Conservation (phyloP, 2,113 vertebrate species). For the Corydoras maculifer region DNA sequence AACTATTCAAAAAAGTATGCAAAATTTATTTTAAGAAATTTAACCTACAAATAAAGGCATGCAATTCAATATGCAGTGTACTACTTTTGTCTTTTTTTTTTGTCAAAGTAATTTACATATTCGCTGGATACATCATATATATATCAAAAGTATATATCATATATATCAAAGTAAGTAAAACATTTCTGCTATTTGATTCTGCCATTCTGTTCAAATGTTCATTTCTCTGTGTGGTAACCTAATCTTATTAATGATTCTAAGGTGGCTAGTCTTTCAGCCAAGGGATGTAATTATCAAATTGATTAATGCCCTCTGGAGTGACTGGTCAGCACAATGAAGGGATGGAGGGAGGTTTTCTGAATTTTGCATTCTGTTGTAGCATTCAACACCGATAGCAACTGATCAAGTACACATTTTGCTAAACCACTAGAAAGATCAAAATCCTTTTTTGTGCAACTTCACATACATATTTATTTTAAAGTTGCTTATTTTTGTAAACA, state of each 20-base stretch:
- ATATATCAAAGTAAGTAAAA: no score
- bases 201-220: conserved; percentile 31
- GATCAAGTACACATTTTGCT: background rate
- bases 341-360: conserved; percentile 8
- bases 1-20: no score
- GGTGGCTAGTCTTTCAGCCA: conserved; percentile 52
- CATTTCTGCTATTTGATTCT: conserved; percentile 15
- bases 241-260: conserved; percentile 55
- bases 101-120: no score
- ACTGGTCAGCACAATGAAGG: conserved; percentile 37
- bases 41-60: no score
- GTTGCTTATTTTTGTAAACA: no score
- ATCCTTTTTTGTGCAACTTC: background rate
- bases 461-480: no score
- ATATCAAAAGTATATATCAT: no score
- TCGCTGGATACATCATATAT: no score
- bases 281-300: conserved; percentile 59
- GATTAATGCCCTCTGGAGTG: conserved; percentile 52
- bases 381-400: background rate
- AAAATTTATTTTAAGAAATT: no score
- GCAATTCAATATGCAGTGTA: no score
- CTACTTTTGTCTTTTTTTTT: no score
- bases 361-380: background rate
- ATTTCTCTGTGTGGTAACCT: conserved; percentile 55
- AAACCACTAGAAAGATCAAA: background rate